Percentiles rank a stretch among this genome's conserved stretches.
Conservation (phyloP, 2,888 invertebrate species). For the Hymenopus coronatus region DNA sequence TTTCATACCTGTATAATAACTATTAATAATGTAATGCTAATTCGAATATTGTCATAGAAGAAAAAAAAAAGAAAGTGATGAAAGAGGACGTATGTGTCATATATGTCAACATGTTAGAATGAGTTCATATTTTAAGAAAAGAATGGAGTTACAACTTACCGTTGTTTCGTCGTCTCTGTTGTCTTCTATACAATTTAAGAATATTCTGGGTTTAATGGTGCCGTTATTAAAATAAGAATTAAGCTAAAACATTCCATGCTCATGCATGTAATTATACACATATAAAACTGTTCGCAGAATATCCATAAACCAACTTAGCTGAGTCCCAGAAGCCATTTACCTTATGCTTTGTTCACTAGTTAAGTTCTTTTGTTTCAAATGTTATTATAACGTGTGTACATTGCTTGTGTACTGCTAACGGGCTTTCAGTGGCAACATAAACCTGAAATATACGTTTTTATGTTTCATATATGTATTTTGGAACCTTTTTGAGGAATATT, state of each 20-base stretch:
- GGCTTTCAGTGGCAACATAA: background rate
- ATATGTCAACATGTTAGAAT: background rate
- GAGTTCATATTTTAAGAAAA: constrained; percentile 9
- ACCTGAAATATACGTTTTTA: background rate
- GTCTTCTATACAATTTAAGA: background rate
- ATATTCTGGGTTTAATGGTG: background rate
- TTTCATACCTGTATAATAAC: constrained; percentile 29
- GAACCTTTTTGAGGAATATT: background rate
- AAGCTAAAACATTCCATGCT: background rate
- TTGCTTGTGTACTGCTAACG: background rate
- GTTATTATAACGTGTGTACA: background rate
- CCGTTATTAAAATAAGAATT: background rate
- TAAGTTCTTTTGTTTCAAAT: background rate
- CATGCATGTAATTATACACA: background rate
- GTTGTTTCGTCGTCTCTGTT: background rate
- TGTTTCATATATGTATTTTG: background rate
- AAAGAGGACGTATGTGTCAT: background rate
- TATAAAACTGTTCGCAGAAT: background rate
- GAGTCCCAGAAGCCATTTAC: background rate
- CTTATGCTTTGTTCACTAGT: background rate
- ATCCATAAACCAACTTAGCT: background rate
- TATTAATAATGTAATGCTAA: background rate
- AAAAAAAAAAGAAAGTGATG: background rate
- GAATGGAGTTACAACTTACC: background rate
- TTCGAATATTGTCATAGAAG: background rate